Percentiles rank a stretch among this genome's conserved stretches.
Evolutionary conservation across 2,113 vertebrate species (phyloP).

Genomic region (Theristicus caerulescens): DNA sequence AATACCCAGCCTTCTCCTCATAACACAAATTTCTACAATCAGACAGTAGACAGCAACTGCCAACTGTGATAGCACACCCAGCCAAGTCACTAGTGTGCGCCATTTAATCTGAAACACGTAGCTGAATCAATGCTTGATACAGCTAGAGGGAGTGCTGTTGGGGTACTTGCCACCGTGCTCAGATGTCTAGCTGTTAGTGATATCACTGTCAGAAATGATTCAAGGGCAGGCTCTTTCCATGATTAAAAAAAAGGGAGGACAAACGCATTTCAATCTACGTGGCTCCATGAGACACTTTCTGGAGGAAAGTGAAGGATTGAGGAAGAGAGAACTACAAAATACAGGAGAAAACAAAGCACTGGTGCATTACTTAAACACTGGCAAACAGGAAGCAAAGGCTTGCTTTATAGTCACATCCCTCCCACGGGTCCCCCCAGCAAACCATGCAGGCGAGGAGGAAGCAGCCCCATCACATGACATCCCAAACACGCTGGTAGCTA

Average conservation of each 20-base stretch:
- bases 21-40: background rate
- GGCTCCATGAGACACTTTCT: background rate
- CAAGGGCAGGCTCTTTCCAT: background rate
- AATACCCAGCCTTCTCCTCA: rapidly evolving
- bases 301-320: background rate
- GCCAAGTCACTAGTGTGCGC: background rate
- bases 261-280: background rate
- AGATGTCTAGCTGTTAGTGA: background rate
- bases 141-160: background rate
- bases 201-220: background rate
- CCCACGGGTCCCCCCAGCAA: background rate
- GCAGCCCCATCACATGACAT: background rate
- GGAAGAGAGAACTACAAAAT: background rate
- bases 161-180: background rate
- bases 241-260: background rate
- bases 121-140: rapidly evolving
- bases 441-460: background rate
- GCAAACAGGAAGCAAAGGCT: background rate
- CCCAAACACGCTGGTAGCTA: background rate
- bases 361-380: background rate
- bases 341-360: background rate
- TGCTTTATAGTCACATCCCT: background rate
- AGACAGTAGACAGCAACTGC: background rate
- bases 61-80: rapidly evolving
- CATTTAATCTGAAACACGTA: background rate